These are phyloP conservation scores for Leucosticte australis DNA, from an alignment of 2,113 vertebrate genomes.

Conservation along the genomic window DNA sequence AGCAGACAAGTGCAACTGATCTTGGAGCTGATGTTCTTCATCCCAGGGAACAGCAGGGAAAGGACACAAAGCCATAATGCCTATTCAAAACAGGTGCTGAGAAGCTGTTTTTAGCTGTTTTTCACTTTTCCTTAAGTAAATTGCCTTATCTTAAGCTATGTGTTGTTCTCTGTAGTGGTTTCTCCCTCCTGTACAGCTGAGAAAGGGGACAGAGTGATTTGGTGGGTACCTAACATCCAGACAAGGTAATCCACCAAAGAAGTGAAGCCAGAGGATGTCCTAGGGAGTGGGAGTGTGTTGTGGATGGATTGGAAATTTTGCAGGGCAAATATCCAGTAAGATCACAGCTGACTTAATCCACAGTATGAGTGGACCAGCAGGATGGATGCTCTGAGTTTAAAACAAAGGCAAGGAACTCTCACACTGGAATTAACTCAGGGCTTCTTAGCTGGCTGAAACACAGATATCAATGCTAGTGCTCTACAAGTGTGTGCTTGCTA, in stretches of 20 bases:
- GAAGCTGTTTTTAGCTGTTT: background rate
- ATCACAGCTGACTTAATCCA: background rate
- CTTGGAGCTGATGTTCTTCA: background rate
- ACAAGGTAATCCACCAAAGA: background rate
- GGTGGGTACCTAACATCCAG: background rate
- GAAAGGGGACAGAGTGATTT: background rate
- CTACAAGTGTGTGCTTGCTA: background rate
- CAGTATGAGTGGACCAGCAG: background rate
- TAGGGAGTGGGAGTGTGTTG: background rate
- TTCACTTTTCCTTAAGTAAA: background rate
- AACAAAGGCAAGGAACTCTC: fast-evolving
- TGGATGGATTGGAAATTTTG: background rate
- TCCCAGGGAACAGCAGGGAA: background rate
- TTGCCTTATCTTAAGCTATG: background rate
- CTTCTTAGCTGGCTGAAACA: background rate
- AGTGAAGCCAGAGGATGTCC: fast-evolving
- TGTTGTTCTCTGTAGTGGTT: background rate
- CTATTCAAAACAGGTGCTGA: background rate
- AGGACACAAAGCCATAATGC: background rate
- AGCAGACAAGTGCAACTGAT: background rate
- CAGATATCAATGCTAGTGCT: background rate
- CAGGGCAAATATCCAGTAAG: background rate
- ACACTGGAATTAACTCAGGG: background rate
- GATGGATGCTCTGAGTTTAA: background rate
- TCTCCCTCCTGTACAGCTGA: background rate